Evolutionary conservation across 2,888 invertebrate species (phyloP).

Genomic region (Synanthedon tipuliformis): DNA sequence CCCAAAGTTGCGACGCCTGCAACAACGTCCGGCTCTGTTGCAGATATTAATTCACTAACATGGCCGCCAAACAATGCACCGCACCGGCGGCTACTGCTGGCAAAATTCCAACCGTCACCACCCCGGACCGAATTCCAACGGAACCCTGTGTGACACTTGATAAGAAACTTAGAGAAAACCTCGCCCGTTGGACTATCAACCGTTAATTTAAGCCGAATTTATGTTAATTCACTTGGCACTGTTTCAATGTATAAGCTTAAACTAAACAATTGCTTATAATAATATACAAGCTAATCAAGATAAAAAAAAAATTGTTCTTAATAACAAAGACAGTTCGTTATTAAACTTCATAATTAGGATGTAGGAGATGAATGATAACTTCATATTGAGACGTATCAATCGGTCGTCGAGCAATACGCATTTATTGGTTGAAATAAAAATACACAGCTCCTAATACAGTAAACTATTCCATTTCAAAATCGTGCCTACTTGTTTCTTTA

Average conservation of each 20-base stretch:
- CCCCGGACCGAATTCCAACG: conserved; percentile 27
- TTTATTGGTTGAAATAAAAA: no score
- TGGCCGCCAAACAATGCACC: conserved; percentile 44
- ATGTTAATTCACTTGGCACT: conserved; percentile 8
- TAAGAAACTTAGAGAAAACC: conserved; percentile 23
- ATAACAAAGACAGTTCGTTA: no score
- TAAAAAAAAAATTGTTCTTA: no score
- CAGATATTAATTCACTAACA: conserved; percentile 59
- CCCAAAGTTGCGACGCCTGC: conserved; percentile 2
- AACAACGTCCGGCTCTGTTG: conserved; percentile 35
- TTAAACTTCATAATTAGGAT: no score
- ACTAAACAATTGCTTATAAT: not conserved
- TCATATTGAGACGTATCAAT: no score
- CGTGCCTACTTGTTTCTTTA: no score
- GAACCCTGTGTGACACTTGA: conserved; percentile 35
- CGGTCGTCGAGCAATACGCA: no score
- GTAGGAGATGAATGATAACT: no score
- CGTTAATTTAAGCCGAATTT: not conserved
- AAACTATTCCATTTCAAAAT: no score
- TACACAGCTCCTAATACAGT: no score
- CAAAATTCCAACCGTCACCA: conserved; percentile 38
- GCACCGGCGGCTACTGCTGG: conserved; percentile 44
- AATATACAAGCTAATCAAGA: not conserved
- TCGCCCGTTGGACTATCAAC: not conserved
- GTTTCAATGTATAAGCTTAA: not conserved